Evolutionary conservation across 2,797 vertebrate genomes (phyloP).

Genomic region (Phoeniculus purpureus): DNA sequence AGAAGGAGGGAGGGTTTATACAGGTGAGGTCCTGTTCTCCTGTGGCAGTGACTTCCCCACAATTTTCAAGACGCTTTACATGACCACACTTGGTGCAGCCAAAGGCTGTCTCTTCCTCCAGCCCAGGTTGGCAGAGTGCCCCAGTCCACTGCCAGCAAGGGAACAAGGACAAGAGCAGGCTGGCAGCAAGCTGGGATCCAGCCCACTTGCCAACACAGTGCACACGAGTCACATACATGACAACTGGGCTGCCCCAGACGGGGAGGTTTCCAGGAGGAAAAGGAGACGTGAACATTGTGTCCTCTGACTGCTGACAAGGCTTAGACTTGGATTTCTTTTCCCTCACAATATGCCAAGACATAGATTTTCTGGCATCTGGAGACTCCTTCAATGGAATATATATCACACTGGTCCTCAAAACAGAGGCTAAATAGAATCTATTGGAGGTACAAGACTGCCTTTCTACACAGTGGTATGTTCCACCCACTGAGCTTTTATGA

Average conservation of each 20-base stretch:
- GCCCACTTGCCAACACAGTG: not conserved
- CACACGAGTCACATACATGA: not conserved
- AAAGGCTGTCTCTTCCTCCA: not conserved
- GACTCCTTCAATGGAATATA: not conserved
- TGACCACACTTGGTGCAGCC: rapidly evolving
- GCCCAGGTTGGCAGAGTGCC: not conserved
- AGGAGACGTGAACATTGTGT: not conserved
- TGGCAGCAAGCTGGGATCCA: constrained; percentile 9
- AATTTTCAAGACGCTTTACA: not conserved
- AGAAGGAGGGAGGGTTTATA: not conserved
- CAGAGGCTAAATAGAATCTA: not conserved
- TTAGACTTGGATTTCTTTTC: not conserved
- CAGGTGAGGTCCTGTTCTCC: not conserved
- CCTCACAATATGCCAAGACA: not conserved
- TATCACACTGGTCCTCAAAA: not conserved
- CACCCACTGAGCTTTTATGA: not conserved
- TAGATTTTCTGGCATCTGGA: not conserved
- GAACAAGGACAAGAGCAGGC: not conserved
- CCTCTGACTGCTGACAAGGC: not conserved
- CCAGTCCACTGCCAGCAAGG: not conserved
- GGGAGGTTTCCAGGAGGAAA: not conserved
- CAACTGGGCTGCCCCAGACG: rapidly evolving
- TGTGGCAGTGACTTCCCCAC: not conserved
- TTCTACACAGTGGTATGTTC: not conserved
- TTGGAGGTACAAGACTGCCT: not conserved